phyloP scores from a whole-genome alignment of 2,888 invertebrate species.

The Syrista parreyssii region DNA sequence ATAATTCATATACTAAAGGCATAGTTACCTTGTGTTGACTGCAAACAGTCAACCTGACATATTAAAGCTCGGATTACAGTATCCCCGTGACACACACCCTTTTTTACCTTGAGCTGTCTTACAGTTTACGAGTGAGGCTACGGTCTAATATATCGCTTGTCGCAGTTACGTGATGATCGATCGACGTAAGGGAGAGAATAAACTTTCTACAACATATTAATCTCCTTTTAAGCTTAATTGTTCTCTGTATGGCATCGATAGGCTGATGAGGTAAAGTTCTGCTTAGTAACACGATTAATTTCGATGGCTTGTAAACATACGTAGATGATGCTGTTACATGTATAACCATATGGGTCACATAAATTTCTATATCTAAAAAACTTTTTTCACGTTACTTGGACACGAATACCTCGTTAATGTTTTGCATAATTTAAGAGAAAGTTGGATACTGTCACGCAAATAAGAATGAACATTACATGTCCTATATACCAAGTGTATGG shows the following conservation, averaged over 20 bases:
- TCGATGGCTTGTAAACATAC: not conserved
- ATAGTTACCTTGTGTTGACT: not conserved
- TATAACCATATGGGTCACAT: not conserved
- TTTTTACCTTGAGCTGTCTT: not conserved
- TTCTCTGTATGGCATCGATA: not conserved
- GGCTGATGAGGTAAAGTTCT: not conserved
- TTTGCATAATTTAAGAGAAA: not conserved
- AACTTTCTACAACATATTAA: not conserved
- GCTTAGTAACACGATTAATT: not conserved
- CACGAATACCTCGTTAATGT: not conserved
- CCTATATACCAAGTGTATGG: not conserved
- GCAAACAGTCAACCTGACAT: not conserved
- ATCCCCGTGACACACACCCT: not conserved
- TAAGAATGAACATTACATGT: not conserved
- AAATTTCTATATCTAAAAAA: not conserved
- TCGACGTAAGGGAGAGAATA: not conserved
- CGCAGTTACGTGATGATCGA: not conserved
- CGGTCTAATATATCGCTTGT: not conserved
- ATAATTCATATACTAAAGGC: not conserved
- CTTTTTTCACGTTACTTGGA: not conserved
- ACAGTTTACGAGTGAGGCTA: not conserved
- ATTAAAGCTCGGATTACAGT: not conserved
- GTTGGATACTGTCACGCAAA: not conserved
- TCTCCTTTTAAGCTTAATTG: slow-evolving; percentile 4
- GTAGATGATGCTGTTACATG: not conserved